Conservation (phyloP, 2,888 invertebrate genomes). For the Phanerotoma sp. region DNA sequence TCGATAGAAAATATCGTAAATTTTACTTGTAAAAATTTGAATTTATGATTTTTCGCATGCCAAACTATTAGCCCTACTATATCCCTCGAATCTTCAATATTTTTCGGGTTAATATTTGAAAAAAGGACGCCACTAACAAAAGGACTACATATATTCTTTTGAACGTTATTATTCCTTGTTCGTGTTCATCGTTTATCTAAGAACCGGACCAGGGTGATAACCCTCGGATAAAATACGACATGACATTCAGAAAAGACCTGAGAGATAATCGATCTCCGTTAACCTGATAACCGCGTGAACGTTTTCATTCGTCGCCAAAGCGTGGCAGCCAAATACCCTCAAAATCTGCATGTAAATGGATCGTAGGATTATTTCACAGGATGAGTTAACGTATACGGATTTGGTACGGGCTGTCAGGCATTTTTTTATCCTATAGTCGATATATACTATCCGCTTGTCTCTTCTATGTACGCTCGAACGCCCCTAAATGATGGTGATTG, state of each 20-base stretch:
- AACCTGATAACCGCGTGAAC: conserved; percentile 14
- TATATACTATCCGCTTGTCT: no score
- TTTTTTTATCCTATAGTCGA: neutral
- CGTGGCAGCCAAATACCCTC: conserved; percentile 24
- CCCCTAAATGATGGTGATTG: conserved; percentile 31
- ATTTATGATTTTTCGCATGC: no score
- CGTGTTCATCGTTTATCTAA: neutral
- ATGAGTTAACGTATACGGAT: conserved; percentile 19
- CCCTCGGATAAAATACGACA: neutral
- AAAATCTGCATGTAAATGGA: conserved; percentile 41
- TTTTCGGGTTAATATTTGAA: no score
- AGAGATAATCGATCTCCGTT: conserved; percentile 11
- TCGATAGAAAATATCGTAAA: no score
- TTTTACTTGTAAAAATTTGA: no score
- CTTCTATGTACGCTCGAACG: neutral
- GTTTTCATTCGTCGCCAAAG: conserved; percentile 20
- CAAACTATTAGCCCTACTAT: no score
- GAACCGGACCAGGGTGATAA: neutral
- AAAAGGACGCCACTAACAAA: no score
- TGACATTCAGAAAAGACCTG: neutral
- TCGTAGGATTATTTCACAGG: conserved; percentile 18
- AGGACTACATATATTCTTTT: no score
- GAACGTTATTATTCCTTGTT: neutral
- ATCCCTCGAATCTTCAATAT: no score
- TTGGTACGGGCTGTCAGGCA: neutral